phyloP scores from a whole-genome alignment of 2,797 vertebrate genomes.

The Aphelocoma californica region DNA sequence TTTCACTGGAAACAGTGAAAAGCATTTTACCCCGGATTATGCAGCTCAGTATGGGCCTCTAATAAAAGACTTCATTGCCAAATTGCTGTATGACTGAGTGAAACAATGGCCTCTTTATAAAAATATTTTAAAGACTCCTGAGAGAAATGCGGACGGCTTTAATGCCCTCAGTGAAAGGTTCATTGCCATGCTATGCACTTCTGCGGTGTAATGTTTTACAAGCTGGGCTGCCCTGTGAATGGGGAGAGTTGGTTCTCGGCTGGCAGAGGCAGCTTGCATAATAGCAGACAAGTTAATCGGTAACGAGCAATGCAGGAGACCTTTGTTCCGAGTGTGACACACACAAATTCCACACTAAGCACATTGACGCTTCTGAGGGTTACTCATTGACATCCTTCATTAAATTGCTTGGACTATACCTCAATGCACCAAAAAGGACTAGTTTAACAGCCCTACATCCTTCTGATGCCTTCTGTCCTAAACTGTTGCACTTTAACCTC shows the following conservation, averaged over 20 bases:
- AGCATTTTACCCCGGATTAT: slow-evolving; percentile 21
- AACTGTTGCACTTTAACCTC: neutral
- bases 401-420: slow-evolving; percentile 12
- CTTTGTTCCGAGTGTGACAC: slow-evolving; percentile 68
- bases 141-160: slow-evolving; percentile 15
- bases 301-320: slow-evolving; percentile 63
- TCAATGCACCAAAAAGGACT: neutral
- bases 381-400: slow-evolving; percentile 68
- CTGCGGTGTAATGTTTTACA: slow-evolving; percentile 48
- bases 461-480: neutral
- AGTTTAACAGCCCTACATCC: neutral
- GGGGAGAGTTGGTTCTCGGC: slow-evolving; percentile 19
- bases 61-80: slow-evolving; percentile 26
- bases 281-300: slow-evolving; percentile 67
- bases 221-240: slow-evolving; percentile 5
- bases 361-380: slow-evolving; percentile 37
- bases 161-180: slow-evolving; percentile 43
- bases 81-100: neutral
- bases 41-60: neutral
- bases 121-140: slow-evolving; percentile 29
- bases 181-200: slow-evolving; percentile 30
- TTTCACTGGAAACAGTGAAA: slow-evolving; percentile 26
- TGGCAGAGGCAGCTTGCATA: slow-evolving; percentile 31
- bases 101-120: slow-evolving; percentile 57
- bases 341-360: slow-evolving; percentile 53